Percentiles rank a stretch among this genome's conserved stretches.
These are phyloP conservation scores for Loxodonta africana DNA, from an alignment of 2,113 vertebrate genomes.

Conservation along the genomic window DNA sequence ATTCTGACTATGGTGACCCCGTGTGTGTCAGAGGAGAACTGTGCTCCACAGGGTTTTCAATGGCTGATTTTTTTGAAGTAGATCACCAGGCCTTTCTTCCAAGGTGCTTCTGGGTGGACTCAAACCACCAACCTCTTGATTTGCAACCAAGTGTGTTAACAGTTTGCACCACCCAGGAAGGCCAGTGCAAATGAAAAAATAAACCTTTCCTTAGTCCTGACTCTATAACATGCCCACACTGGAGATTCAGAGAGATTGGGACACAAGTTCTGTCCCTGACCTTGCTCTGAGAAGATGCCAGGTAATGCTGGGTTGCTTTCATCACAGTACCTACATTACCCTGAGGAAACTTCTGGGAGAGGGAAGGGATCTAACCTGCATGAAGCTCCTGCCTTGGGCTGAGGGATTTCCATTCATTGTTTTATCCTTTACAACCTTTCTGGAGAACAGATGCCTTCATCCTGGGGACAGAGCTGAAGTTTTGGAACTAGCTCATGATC, in stretches of 20 bases:
- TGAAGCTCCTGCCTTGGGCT: not conserved
- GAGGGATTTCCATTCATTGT: not conserved
- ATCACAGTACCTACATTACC: not conserved
- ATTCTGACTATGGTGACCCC: not conserved
- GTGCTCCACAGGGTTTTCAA: not conserved
- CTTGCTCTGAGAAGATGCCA: not conserved
- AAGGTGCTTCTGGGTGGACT: not conserved
- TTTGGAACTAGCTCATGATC: not conserved
- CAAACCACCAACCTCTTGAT: not conserved
- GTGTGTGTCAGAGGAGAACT: too few relatives aligned
- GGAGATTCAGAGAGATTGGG: not conserved
- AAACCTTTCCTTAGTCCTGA: not conserved
- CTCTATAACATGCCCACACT: not conserved
- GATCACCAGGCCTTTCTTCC: not conserved
- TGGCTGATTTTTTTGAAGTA: not conserved
- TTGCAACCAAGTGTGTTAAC: not conserved
- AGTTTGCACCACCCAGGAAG: not conserved
- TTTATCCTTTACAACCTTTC: not conserved
- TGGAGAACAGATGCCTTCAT: not conserved
- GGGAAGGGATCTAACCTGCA: not conserved
- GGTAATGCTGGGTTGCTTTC: not conserved
- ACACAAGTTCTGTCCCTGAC: not conserved
- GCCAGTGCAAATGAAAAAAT: too few relatives aligned
- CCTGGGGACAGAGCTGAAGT: not conserved
- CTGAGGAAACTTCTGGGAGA: not conserved